Conservation (phyloP, 2,113 vertebrate species). For the Trogon melanurus region DNA sequence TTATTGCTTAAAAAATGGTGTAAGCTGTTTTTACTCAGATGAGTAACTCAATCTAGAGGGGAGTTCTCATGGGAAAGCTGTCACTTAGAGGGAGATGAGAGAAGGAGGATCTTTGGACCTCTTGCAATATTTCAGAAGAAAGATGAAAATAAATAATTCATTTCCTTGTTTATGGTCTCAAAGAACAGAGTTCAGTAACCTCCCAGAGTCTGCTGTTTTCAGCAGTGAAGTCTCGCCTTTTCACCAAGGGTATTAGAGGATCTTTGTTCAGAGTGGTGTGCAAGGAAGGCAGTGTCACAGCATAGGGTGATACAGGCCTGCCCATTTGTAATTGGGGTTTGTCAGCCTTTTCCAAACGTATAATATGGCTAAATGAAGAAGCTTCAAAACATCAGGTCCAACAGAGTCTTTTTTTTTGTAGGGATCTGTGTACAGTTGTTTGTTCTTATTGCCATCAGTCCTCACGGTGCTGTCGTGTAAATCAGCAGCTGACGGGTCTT, state of each 20-base stretch:
- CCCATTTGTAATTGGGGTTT: not conserved
- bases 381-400: not conserved
- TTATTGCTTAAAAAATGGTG: not conserved
- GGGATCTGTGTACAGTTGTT: not conserved
- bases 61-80: not conserved
- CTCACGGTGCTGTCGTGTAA: not conserved
- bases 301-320: not conserved
- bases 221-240: not conserved
- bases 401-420: not conserved
- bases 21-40: not conserved
- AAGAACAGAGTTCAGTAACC: not conserved
- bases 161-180: not conserved
- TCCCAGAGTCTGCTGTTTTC: not conserved
- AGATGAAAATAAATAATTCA: not conserved
- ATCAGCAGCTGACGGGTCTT: not conserved
- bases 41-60: not conserved
- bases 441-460: not conserved
- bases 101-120: not conserved
- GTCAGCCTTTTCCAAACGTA: not conserved
- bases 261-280: not conserved
- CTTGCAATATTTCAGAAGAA: not conserved
- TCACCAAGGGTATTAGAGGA: not conserved
- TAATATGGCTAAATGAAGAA: constrained; percentile 14
- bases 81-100: not conserved
- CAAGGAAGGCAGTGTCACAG: not conserved